Evolutionary conservation across 2,113 vertebrate species (phyloP).

Genomic region (Cairina moschata): DNA sequence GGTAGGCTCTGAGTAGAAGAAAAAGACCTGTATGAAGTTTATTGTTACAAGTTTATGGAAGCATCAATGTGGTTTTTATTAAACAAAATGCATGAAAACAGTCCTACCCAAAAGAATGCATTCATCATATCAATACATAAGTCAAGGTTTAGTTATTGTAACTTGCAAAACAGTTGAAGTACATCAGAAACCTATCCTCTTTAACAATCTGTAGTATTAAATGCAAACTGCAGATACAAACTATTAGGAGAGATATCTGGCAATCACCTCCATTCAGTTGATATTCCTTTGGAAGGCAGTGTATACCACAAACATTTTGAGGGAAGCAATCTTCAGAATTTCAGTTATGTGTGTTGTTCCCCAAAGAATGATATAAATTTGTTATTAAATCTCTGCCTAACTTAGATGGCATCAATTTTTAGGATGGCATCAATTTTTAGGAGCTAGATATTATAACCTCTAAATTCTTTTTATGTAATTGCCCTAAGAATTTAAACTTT

Average conservation of each 20-base stretch:
- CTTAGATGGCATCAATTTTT: neutral
- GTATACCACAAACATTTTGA: neutral
- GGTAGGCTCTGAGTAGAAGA: neutral
- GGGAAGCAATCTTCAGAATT: neutral
- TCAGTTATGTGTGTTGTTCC: neutral
- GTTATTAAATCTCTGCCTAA: neutral
- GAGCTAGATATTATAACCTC: neutral
- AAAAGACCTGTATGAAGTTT: neutral
- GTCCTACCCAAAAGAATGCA: neutral
- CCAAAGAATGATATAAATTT: neutral
- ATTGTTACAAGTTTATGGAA: neutral
- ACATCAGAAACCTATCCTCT: neutral
- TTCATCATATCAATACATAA: rapidly evolving
- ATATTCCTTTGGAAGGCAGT: neutral
- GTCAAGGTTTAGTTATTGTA: neutral
- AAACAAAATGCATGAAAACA: neutral
- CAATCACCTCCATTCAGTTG: neutral
- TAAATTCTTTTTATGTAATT: neutral
- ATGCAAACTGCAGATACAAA: neutral
- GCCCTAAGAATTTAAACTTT: neutral
- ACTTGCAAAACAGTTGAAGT: neutral
- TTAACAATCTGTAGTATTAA: neutral
- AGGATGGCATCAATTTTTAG: neutral
- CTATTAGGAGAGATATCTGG: neutral
- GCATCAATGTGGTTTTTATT: neutral